A percentile compares a stretch with the other conserved stretches of the same genome.
These are phyloP conservation scores for Cecropterus lyciades DNA, from an alignment of 1,140 invertebrate genomes.

Conservation along the genomic window DNA sequence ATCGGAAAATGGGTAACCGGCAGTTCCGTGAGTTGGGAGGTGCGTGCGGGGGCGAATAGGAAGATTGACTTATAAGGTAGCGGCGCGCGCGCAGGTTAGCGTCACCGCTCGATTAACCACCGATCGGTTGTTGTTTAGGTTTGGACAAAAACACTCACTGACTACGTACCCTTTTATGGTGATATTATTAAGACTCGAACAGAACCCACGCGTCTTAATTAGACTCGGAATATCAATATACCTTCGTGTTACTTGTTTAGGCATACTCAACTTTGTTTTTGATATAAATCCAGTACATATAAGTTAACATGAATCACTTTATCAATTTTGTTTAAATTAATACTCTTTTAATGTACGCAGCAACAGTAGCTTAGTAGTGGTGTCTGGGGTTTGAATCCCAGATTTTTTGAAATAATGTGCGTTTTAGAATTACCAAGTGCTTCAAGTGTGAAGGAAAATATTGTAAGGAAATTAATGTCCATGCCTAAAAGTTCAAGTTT, in stretches of 20 bases:
- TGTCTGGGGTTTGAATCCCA: too few species aligned
- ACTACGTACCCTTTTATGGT: slow-evolving; percentile 69
- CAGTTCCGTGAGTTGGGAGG: slow-evolving; percentile 50
- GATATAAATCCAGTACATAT: neutral
- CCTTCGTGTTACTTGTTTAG: slow-evolving; percentile 16
- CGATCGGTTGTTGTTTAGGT: slow-evolving; percentile 56
- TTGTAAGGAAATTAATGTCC: too few species aligned
- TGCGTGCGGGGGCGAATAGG: slow-evolving; percentile 72
- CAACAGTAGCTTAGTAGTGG: too few species aligned
- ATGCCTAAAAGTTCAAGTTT: too few species aligned
- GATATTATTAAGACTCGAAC: slow-evolving; percentile 59
- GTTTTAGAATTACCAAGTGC: too few species aligned
- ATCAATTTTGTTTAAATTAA: slow-evolving; percentile 7
- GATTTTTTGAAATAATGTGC: too few species aligned
- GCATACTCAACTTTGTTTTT: slow-evolving; percentile 9
- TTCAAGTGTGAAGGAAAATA: too few species aligned
- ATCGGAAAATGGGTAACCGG: slow-evolving; percentile 44
- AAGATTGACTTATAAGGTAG: slow-evolving; percentile 74
- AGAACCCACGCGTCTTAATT: slow-evolving; percentile 49
- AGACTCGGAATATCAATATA: slow-evolving; percentile 28
- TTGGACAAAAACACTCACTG: slow-evolving; percentile 58
- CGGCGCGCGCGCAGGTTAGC: slow-evolving; percentile 52
- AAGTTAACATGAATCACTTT: slow-evolving; percentile 5
- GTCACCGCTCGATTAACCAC: slow-evolving; percentile 74
- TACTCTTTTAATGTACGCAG: too few species aligned